phyloP scores from a whole-genome alignment of 1,140 invertebrate species.

The Augochlora pura region DNA sequence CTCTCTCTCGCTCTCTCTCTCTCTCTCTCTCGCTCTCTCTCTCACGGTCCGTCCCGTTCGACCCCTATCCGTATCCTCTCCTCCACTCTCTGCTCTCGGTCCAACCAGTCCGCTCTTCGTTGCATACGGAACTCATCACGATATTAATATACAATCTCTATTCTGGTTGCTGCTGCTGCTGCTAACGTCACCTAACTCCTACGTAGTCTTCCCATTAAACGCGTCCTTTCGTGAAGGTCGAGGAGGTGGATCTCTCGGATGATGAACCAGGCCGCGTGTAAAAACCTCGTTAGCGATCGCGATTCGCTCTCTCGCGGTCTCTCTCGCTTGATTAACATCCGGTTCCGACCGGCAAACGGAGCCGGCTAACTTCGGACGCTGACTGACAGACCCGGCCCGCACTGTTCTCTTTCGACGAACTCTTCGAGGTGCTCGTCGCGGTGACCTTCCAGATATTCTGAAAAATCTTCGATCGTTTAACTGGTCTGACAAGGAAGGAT shows the following conservation, averaged over 20 bases:
- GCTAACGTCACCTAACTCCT: conserved; percentile 20
- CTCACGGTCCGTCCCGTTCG: too few species aligned
- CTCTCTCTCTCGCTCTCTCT: background rate
- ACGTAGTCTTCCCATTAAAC: conserved; percentile 12
- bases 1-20: background rate
- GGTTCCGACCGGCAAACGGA: background rate
- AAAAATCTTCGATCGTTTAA: too few species aligned
- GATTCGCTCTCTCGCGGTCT: background rate
- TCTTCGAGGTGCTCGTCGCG: too few species aligned
- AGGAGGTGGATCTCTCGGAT: conserved; percentile 39
- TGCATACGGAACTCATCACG: background rate
- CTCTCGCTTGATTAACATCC: conserved; percentile 24
- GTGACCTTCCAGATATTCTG: too few species aligned
- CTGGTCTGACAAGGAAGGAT: too few species aligned
- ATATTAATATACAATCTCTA: background rate
- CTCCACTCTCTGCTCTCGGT: conserved; percentile 19
- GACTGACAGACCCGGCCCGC: too few species aligned
- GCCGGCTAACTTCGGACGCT: background rate
- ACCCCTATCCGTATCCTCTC: too few species aligned
- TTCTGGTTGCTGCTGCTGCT: conserved; percentile 7
- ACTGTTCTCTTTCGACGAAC: too few species aligned
- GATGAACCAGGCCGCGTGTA: background rate
- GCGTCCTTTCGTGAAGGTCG: conserved; percentile 37
- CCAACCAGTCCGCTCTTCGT: conserved; percentile 2
- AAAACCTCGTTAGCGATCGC: too few species aligned